Evolutionary conservation across 1,140 invertebrate species (phyloP).

Genomic region (Diachasma alloeum): DNA sequence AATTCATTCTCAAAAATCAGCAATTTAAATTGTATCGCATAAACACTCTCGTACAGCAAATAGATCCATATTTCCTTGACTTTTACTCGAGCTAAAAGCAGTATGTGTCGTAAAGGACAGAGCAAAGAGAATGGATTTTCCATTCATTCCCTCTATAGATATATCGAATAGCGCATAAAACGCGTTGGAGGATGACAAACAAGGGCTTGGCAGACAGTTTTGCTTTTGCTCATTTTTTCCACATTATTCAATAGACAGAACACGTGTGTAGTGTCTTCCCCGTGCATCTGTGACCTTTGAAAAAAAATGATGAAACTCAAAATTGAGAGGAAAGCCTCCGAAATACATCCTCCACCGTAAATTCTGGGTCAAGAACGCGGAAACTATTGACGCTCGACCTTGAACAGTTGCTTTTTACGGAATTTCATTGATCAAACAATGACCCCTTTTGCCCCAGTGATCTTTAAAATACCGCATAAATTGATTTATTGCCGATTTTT

Average conservation of each 20-base stretch:
- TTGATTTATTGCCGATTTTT: too few species aligned
- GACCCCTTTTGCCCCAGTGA: too few species aligned
- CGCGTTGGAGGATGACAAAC: conserved; percentile 9
- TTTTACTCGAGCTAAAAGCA: neutral
- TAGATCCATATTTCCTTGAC: neutral
- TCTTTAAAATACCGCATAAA: too few species aligned
- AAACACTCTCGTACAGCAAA: neutral
- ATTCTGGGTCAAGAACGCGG: too few species aligned
- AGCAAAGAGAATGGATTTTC: neutral
- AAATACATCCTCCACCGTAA: too few species aligned
- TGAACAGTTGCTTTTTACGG: too few species aligned
- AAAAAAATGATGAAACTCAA: neutral
- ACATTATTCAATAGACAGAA: neutral
- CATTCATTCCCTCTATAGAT: neutral
- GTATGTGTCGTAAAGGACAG: neutral
- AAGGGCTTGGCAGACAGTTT: conserved; percentile 4
- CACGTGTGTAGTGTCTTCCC: neutral
- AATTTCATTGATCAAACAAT: too few species aligned
- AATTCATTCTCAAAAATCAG: neutral
- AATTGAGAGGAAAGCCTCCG: too few species aligned
- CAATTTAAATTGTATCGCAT: neutral
- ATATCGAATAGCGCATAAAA: neutral
- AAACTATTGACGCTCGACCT: too few species aligned
- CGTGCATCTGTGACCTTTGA: neutral
- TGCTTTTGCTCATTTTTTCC: neutral